Evolutionary conservation across 1,140 invertebrate species (phyloP).

Genomic region (Drosophila leontia): DNA sequence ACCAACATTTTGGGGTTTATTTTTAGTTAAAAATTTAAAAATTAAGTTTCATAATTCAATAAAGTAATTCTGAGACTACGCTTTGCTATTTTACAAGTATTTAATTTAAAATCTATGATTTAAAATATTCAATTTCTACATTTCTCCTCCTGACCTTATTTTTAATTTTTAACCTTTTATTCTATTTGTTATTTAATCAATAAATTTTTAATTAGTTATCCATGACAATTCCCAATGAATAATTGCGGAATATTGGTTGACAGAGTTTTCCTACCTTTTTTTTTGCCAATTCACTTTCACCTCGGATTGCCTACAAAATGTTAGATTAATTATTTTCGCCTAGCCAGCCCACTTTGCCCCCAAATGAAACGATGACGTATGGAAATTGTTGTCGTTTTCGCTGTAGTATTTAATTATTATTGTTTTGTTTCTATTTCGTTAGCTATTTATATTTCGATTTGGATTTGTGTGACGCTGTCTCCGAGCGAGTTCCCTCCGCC

Average conservation of each 20-base stretch:
- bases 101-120: too few relatives aligned
- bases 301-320: slow-evolving; percentile 30
- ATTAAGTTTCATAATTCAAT: too few relatives aligned
- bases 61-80: not conserved
- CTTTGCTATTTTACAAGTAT: too few relatives aligned
- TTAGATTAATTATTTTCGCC: slow-evolving; percentile 64
- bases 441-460: slow-evolving; percentile 49
- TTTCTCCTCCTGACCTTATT: not conserved
- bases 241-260: not conserved
- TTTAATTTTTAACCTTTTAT: not conserved
- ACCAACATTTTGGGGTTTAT: too few relatives aligned
- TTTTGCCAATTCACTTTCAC: slow-evolving; percentile 13
- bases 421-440: slow-evolving; percentile 42
- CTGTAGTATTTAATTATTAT: slow-evolving; percentile 52
- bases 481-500: slow-evolving; percentile 31
- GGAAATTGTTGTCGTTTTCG: slow-evolving; percentile 43
- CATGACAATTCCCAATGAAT: not conserved
- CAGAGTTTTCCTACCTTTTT: slow-evolving; percentile 1
- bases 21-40: not conserved
- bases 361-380: slow-evolving; percentile 58
- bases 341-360: slow-evolving; percentile 1
- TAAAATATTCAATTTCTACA: not conserved
- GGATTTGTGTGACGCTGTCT: slow-evolving; percentile 42
- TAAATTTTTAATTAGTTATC: not conserved
- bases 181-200: not conserved